Evolutionary conservation across 2,113 vertebrate genomes (phyloP).

Genomic region (Girardinichthys multiradiatus): DNA sequence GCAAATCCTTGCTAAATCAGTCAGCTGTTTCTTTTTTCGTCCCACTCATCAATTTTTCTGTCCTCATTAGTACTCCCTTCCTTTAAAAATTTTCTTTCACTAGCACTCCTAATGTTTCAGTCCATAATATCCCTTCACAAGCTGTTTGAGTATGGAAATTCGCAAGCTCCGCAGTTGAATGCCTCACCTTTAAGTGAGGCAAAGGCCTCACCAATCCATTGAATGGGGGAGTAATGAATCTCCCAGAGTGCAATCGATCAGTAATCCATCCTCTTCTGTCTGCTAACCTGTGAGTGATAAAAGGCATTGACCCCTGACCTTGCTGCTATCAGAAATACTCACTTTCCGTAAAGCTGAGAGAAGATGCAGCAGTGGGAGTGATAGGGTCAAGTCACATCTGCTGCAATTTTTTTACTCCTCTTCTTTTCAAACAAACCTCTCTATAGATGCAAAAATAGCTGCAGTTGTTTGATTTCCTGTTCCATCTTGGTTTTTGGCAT

Average conservation of each 20-base stretch:
- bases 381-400: conserved; percentile 24
- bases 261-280: conserved; percentile 30
- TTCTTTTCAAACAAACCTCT: background rate
- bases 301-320: conserved; percentile 51
- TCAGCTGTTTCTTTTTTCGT: conserved; percentile 17
- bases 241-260: conserved; percentile 48
- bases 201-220: conserved; percentile 23
- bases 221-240: conserved; percentile 50
- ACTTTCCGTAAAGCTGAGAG: conserved; percentile 17
- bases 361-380: conserved; percentile 25
- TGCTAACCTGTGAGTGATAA: conserved; percentile 48
- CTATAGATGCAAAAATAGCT: conserved; percentile 15
- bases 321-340: conserved; percentile 35
- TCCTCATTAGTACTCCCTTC: background rate
- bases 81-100: conserved; percentile 8
- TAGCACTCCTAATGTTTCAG: conserved; percentile 13
- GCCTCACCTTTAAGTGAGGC: conserved; percentile 43
- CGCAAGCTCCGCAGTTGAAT: conserved; percentile 8
- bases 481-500: background rate
- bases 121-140: conserved; percentile 14
- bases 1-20: conserved; percentile 6
- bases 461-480: conserved; percentile 8
- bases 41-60: conserved; percentile 2
- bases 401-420: conserved; percentile 7
- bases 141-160: background rate